phyloP scores from a whole-genome alignment of 64 coral and sea anemone species.

The Pocillopora verrucosa region DNA sequence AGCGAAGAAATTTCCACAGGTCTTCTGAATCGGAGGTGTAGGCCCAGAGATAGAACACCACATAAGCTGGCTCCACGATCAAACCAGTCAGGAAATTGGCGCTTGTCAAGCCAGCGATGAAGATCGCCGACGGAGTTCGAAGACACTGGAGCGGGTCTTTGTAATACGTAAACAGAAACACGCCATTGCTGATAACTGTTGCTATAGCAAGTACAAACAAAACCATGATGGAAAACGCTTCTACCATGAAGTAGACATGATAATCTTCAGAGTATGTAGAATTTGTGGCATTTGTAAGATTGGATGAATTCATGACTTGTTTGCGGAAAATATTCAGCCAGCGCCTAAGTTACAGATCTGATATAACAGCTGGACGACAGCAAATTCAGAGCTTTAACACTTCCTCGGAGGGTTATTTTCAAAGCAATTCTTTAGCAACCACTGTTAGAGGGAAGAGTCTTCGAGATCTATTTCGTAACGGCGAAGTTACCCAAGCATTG shows the following conservation, averaged over 20 bases:
- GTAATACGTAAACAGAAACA: slow-evolving; percentile 64
- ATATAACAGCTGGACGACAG: background rate
- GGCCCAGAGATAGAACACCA: background rate
- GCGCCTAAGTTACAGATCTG: background rate
- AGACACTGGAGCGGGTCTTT: slow-evolving; percentile 83
- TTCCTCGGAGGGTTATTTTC: too few species aligned
- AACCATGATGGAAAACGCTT: background rate
- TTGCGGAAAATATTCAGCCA: background rate
- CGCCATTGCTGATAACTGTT: slow-evolving; percentile 58
- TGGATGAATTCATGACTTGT: slow-evolving; percentile 10
- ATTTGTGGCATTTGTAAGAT: background rate
- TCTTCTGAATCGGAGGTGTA: background rate
- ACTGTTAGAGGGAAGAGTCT: too few species aligned
- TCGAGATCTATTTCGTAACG: too few species aligned
- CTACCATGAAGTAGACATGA: background rate
- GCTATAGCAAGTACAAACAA: slow-evolving; percentile 18
- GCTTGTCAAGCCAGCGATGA: slow-evolving; percentile 45
- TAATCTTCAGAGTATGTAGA: too few species aligned
- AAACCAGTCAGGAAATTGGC: slow-evolving; percentile 53
- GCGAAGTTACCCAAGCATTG: too few species aligned
- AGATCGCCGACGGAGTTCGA: slow-evolving; percentile 42
- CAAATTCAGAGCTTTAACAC: too few species aligned
- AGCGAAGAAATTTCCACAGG: slow-evolving; percentile 44
- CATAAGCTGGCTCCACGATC: slow-evolving; percentile 58
- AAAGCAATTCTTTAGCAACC: background rate